Conservation (phyloP, 2,113 vertebrate genomes). For the Xenopus laevis region DNA sequence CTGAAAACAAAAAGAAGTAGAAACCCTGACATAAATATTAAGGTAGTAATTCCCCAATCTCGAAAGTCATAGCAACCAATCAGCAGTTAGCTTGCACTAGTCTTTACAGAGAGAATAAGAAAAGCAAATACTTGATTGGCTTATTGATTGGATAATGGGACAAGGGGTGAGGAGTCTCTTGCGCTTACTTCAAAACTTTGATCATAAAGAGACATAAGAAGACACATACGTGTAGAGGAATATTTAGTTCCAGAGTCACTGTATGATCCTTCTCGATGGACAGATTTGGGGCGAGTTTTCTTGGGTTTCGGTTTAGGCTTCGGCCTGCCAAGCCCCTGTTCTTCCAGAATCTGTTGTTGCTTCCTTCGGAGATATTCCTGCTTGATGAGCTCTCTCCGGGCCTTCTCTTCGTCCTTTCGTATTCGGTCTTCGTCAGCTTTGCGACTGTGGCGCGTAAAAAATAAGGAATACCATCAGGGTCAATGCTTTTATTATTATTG, state of each 20-base stretch:
- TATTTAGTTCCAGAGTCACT: conserved; percentile 76
- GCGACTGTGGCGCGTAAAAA: conserved; percentile 62
- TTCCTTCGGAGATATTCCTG: conserved; percentile 90
- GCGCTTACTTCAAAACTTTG: too few species aligned
- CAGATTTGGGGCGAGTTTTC: conserved; percentile 80
- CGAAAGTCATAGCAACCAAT: too few species aligned
- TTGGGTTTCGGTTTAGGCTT: conserved; percentile 75
- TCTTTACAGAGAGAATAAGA: too few species aligned
- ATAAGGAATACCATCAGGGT: neutral
- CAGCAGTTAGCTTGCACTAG: too few species aligned
- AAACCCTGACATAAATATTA: too few species aligned
- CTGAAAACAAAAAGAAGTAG: neutral
- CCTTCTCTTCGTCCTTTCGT: conserved; percentile 94
- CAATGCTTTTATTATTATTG: too few species aligned
- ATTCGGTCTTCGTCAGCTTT: conserved; percentile 91
- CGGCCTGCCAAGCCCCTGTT: conserved; percentile 82
- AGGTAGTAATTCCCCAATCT: too few species aligned
- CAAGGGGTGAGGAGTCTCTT: too few species aligned
- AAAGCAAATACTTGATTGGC: too few species aligned
- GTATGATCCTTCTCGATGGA: conserved; percentile 79
- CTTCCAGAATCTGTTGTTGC: conserved; percentile 88
- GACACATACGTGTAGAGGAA: conserved; percentile 74
- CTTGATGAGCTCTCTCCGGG: conserved; percentile 88
- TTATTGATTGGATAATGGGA: too few species aligned
- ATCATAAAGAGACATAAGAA: too few species aligned